phyloP scores from a whole-genome alignment of 2,797 vertebrate genomes.

The Schizopygopsis pylzovi region DNA sequence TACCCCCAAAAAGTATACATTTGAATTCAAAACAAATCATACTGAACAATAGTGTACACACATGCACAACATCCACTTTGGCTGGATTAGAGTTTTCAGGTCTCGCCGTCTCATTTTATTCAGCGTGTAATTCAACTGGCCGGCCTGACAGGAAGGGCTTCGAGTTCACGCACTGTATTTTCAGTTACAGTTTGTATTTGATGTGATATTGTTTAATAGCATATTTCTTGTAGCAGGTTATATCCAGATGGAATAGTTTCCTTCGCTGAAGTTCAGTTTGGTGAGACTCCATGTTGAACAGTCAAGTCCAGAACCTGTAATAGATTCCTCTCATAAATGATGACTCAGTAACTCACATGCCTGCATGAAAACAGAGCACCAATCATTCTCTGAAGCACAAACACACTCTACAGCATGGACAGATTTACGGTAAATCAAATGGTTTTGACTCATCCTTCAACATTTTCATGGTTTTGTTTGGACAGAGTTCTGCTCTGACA shows the following conservation, averaged over 20 bases:
- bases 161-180: neutral
- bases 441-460: neutral
- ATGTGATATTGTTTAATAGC: neutral
- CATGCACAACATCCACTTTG: neutral
- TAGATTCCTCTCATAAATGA: slow-evolving; percentile 4
- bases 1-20: neutral
- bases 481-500: neutral
- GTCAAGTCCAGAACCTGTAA: neutral
- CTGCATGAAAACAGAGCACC: neutral
- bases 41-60: neutral
- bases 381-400: neutral
- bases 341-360: neutral
- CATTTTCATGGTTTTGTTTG: neutral
- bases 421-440: neutral
- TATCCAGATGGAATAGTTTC: neutral
- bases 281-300: neutral
- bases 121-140: neutral
- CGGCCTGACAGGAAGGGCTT: neutral
- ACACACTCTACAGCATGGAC: neutral
- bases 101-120: neutral
- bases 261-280: neutral
- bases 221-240: neutral
- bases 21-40: neutral
- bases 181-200: neutral
- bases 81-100: neutral